Conservation (phyloP, 2,888 invertebrate genomes). For the Oscheius myriophilus region DNA sequence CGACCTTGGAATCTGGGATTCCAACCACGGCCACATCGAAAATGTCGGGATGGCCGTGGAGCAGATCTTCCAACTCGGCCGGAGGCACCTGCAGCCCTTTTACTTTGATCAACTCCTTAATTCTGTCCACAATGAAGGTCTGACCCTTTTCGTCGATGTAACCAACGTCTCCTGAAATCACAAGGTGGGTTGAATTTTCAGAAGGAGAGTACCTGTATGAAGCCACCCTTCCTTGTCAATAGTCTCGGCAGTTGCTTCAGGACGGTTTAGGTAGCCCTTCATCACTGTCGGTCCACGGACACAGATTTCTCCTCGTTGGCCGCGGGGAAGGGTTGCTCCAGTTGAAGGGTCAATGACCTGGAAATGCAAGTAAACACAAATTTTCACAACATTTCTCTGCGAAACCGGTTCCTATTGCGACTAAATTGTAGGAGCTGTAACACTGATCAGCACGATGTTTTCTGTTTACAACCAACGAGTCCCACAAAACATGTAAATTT, state of each 20-base stretch:
- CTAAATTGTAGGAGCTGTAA: not conserved
- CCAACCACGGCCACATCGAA: constrained; percentile 85
- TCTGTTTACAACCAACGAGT: not conserved
- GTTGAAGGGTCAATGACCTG: constrained; percentile 72
- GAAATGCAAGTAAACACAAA: not conserved
- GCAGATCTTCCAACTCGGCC: constrained; percentile 85
- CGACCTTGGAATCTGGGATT: constrained; percentile 75
- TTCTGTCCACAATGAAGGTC: constrained; percentile 54
- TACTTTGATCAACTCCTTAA: constrained; percentile 64
- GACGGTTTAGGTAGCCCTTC: constrained; percentile 83
- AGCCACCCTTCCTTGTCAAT: constrained; percentile 78
- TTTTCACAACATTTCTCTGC: not conserved
- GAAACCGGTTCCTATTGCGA: no score
- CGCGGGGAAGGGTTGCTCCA: constrained; percentile 76
- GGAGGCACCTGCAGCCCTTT: constrained; percentile 76
- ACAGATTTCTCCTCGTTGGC: constrained; percentile 84
- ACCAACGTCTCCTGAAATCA: constrained; percentile 49
- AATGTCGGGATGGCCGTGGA: constrained; percentile 80
- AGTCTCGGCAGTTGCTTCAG: constrained; percentile 77
- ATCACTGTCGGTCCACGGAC: constrained; percentile 83
- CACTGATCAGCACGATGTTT: not conserved
- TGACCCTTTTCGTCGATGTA: constrained; percentile 47
- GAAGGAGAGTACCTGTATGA: constrained; percentile 3
- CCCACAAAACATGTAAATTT: not conserved
- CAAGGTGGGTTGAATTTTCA: not conserved